Conservation (phyloP, 2,888 invertebrate genomes). For the Ceriagrion tenellum region DNA sequence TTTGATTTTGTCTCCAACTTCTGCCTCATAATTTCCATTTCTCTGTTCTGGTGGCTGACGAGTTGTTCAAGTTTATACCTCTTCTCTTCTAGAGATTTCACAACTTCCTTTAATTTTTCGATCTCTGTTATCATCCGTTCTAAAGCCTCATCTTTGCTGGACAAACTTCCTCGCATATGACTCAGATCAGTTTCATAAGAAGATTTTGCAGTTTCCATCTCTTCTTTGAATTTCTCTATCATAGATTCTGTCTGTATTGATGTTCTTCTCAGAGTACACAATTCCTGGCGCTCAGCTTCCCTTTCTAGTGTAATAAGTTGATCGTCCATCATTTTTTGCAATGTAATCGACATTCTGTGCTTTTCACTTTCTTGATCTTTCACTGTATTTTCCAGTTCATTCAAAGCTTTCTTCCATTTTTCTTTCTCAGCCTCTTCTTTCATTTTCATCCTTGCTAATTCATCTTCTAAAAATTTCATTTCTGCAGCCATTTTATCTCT, state of each 20-base stretch:
- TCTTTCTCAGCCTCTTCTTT: not conserved
- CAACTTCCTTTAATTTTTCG: not conserved
- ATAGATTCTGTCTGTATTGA: not conserved
- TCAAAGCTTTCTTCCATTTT: not conserved
- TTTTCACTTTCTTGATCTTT: not conserved
- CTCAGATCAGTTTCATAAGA: not conserved
- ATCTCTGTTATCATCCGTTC: constrained; percentile 7
- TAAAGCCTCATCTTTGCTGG: constrained; percentile 1
- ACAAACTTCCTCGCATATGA: not conserved
- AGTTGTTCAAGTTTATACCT: not conserved
- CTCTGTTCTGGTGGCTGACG: not conserved
- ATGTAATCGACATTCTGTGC: not conserved
- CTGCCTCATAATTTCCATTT: not conserved
- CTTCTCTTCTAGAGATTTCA: constrained; percentile 12
- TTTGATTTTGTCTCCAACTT: not conserved
- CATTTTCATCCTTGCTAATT: not conserved
- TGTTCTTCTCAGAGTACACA: not conserved
- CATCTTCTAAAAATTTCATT: not conserved
- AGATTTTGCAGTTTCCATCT: not conserved
- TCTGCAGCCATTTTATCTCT: not conserved
- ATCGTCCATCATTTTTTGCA: constrained; percentile 27
- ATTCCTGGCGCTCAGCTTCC: constrained; percentile 11
- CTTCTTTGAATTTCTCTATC: not conserved
- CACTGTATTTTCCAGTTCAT: not conserved
- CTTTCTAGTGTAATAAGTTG: not conserved